Conservation (phyloP, 2,113 vertebrate species). For the Boulengeromyrus knoepffleri region DNA sequence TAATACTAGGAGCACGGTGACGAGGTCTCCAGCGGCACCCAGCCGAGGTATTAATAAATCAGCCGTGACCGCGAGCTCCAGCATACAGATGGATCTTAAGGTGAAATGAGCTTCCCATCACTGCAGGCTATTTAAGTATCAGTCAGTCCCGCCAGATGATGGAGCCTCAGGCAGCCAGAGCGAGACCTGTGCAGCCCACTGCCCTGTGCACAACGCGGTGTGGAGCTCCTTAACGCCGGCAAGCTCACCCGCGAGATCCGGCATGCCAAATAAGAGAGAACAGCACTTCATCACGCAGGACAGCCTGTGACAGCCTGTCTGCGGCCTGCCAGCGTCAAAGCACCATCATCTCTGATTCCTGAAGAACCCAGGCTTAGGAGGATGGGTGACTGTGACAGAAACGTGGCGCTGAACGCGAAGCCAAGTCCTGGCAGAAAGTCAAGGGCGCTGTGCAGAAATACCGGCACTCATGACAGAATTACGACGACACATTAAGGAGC, state of each 20-base stretch:
- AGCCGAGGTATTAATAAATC: background rate
- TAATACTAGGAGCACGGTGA: background rate
- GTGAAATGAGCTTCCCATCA: background rate
- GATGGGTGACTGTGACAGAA: background rate
- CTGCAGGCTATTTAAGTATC: background rate
- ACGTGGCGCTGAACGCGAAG: background rate
- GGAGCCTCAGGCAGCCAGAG: background rate
- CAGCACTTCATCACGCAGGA: background rate
- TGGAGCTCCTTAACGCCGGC: background rate
- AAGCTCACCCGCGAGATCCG: background rate
- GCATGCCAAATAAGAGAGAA: background rate
- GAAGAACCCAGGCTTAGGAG: background rate
- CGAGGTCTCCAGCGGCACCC: background rate
- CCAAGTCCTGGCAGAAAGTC: background rate
- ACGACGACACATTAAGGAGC: background rate
- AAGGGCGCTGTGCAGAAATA: background rate
- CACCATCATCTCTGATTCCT: background rate
- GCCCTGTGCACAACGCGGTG: background rate
- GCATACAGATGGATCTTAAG: background rate
- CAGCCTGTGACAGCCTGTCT: background rate
- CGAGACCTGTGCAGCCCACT: background rate
- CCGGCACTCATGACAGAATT: background rate
- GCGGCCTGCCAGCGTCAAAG: background rate
- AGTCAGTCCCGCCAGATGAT: background rate
- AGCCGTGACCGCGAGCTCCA: background rate